Percentiles rank a stretch among this genome's conserved stretches.
phyloP scores from a whole-genome alignment of 2,888 invertebrate genomes.

The Nomada hirtipes region DNA sequence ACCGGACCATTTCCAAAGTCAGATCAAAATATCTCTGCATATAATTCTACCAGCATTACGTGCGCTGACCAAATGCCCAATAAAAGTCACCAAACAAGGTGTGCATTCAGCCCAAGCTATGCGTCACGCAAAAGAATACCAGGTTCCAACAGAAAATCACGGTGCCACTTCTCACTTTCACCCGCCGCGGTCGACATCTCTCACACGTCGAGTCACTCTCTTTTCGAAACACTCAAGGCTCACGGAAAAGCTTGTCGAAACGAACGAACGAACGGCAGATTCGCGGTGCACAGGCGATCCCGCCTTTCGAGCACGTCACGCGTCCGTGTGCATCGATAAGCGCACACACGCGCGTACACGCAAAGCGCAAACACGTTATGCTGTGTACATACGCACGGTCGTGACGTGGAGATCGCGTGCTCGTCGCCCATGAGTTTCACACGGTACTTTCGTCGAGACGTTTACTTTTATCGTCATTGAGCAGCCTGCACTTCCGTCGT shows the following conservation, averaged over 20 bases:
- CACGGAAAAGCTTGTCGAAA: conserved; percentile 7
- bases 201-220: conserved; percentile 1
- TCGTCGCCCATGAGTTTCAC: conserved; percentile 62
- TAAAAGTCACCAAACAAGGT: not conserved
- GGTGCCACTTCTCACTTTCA: not conserved
- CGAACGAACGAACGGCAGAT: conserved; percentile 18
- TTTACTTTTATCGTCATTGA: conserved; percentile 69
- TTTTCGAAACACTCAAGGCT: conserved; percentile 1
- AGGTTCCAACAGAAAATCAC: not conserved
- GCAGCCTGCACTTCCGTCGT: conserved; percentile 69
- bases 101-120: too few species aligned
- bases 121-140: not conserved
- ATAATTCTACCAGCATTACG: too few species aligned
- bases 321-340: conserved; percentile 10
- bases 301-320: not conserved
- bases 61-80: too few species aligned
- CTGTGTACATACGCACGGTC: conserved; percentile 29
- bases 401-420: conserved; percentile 66
- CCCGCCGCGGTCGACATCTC: not conserved
- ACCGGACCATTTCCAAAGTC: too few species aligned
- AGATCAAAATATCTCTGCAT: too few species aligned
- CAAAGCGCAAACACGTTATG: not conserved
- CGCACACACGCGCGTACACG: conserved; percentile 3
- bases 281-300: conserved; percentile 11
- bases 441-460: conserved; percentile 68